A percentile compares a stretch with the other conserved stretches of the same genome.
Evolutionary conservation across 2,113 vertebrate species (phyloP).

Genomic region (Ondatra zibethicus): DNA sequence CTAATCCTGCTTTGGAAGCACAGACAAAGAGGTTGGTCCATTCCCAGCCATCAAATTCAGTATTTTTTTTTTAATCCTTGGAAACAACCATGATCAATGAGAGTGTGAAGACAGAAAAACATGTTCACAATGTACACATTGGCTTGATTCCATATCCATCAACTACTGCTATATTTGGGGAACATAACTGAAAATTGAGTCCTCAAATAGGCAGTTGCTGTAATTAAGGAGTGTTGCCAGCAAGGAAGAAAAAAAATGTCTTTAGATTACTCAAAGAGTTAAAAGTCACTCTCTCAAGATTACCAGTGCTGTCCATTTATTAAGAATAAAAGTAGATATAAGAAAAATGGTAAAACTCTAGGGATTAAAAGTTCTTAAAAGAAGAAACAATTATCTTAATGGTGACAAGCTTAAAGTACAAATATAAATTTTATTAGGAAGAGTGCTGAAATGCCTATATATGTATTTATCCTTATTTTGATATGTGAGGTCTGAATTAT

Average conservation of each 20-base stretch:
- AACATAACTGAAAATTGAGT: not conserved
- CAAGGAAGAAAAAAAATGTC: not conserved
- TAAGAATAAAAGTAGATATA: not conserved
- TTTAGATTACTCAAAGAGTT: not conserved
- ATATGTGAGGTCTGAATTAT: not conserved
- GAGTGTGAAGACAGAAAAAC: not conserved
- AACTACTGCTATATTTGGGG: not conserved
- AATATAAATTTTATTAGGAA: not conserved
- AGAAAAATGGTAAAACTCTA: not conserved
- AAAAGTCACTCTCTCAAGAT: not conserved
- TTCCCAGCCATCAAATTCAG: not conserved
- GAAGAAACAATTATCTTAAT: not conserved
- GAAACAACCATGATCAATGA: not conserved
- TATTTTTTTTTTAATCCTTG: not conserved
- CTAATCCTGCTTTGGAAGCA: not conserved
- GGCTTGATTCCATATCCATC: not conserved
- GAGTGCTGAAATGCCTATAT: not conserved
- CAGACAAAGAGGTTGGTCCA: fast-evolving
- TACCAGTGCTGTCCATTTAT: not conserved
- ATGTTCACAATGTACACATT: not conserved
- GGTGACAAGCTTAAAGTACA: not conserved
- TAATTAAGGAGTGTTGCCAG: not conserved
- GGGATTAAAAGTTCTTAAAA: no score
- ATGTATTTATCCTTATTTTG: not conserved
- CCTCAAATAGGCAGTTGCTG: not conserved